Evolutionary conservation across 1,140 invertebrate species (phyloP).

Genomic region (Nephila pilipes): DNA sequence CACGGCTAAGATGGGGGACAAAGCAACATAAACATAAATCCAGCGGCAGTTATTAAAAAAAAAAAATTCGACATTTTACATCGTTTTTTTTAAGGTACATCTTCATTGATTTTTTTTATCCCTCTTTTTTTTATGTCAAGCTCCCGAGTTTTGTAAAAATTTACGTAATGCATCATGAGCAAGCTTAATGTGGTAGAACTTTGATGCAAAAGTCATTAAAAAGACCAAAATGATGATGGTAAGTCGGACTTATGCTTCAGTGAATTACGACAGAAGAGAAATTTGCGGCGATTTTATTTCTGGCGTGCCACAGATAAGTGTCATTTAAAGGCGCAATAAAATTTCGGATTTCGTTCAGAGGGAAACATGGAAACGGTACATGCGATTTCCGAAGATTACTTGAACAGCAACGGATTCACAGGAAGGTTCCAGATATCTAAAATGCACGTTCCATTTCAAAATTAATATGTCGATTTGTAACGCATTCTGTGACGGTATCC

Average conservation of each 20-base stretch:
- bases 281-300: not conserved
- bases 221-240: not conserved
- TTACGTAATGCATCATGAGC: not conserved
- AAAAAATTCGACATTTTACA: not conserved
- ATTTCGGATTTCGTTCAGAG: not conserved
- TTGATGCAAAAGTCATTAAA: not conserved
- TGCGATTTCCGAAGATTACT: not conserved
- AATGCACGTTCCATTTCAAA: no score
- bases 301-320: not conserved
- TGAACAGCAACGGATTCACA: not conserved
- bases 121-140: not conserved
- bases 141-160: not conserved
- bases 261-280: not conserved
- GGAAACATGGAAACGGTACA: not conserved
- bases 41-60: not conserved
- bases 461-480: no score
- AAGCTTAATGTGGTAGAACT: slow-evolving; percentile 64
- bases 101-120: not conserved
- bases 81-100: not conserved
- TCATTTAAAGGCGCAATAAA: not conserved
- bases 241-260: not conserved
- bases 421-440: no score
- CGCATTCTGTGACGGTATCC: no score
- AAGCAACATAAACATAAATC: slow-evolving; percentile 18
- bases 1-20: not conserved